A percentile compares a stretch with the other conserved stretches of the same genome.
Conservation (phyloP, 1,140 invertebrate genomes). For the Latrodectus geometricus region DNA sequence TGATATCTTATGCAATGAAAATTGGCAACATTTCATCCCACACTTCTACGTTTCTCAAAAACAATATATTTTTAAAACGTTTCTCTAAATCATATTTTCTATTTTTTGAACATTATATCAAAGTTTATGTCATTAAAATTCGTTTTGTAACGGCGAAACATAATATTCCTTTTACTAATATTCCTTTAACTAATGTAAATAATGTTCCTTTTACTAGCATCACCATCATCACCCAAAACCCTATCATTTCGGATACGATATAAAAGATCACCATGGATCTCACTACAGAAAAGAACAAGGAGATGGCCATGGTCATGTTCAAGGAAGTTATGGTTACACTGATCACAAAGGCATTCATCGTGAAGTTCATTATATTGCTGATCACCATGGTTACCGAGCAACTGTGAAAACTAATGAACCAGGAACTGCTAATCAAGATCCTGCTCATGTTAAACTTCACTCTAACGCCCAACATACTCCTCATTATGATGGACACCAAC, state of each 20-base stretch:
- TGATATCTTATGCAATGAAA: no score
- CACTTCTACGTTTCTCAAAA: no score
- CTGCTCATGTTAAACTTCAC: background rate
- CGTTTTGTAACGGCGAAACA: no score
- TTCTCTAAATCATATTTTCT: no score
- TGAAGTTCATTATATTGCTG: constrained; percentile 59
- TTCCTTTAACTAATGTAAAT: no score
- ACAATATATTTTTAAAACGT: no score
- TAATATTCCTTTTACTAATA: no score
- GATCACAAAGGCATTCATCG: constrained; percentile 46
- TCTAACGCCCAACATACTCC: constrained; percentile 3
- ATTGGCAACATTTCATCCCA: no score
- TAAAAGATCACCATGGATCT: constrained; percentile 25
- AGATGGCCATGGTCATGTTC: constrained; percentile 34
- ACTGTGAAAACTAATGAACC: constrained; percentile 60
- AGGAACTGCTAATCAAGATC: constrained; percentile 46
- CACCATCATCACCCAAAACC: constrained; percentile 35
- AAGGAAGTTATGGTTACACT: constrained; percentile 41
- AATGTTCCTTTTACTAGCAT: background rate
- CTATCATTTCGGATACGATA: constrained; percentile 36
- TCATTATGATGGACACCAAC: background rate
- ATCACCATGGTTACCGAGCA: constrained; percentile 57
- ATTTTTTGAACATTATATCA: no score
- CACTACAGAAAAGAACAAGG: constrained; percentile 35
- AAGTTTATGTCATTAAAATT: no score